phyloP scores from a whole-genome alignment of 2,888 invertebrate species.

The Cerceris ruficornis region DNA sequence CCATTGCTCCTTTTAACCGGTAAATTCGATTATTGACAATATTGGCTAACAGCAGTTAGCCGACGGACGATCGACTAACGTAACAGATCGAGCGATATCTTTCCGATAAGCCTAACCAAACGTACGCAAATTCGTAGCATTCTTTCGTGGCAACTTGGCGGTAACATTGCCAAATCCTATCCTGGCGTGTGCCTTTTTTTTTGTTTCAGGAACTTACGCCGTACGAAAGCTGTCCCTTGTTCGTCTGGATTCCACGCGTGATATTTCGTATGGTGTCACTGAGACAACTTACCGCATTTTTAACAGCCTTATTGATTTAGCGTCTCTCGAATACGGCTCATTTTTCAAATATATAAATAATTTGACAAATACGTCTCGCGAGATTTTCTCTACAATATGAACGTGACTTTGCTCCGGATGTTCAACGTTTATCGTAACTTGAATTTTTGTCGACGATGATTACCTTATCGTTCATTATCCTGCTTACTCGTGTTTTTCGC shows the following conservation, averaged over 20 bases:
- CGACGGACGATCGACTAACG: neutral
- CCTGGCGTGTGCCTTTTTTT: slow-evolving; percentile 75
- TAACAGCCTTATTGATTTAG: slow-evolving; percentile 71
- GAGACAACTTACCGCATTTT: slow-evolving; percentile 75
- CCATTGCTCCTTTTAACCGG: slow-evolving; percentile 84
- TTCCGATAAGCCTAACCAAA: no score
- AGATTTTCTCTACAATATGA: slow-evolving; percentile 69
- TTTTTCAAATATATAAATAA: slow-evolving; percentile 73
- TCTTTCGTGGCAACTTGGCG: neutral
- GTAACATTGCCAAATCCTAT: slow-evolving; percentile 57
- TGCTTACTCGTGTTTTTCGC: no score
- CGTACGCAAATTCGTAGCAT: no score
- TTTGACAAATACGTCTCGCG: slow-evolving; percentile 70
- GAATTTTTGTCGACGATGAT: slow-evolving; percentile 64
- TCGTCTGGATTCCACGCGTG: slow-evolving; percentile 77
- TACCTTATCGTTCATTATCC: no score
- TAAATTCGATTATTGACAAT: slow-evolving; percentile 77
- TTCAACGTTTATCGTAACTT: slow-evolving; percentile 72
- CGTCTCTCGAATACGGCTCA: slow-evolving; percentile 69
- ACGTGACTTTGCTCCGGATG: slow-evolving; percentile 74
- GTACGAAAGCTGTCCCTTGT: slow-evolving; percentile 77
- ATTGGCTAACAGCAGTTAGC: neutral
- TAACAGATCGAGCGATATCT: no score
- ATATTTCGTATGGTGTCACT: slow-evolving; percentile 74
- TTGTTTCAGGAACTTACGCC: slow-evolving; percentile 81